A percentile compares a stretch with the other conserved stretches of the same genome.
Evolutionary conservation across 2,113 vertebrate species (phyloP).

Genomic region (Vidua macroura): DNA sequence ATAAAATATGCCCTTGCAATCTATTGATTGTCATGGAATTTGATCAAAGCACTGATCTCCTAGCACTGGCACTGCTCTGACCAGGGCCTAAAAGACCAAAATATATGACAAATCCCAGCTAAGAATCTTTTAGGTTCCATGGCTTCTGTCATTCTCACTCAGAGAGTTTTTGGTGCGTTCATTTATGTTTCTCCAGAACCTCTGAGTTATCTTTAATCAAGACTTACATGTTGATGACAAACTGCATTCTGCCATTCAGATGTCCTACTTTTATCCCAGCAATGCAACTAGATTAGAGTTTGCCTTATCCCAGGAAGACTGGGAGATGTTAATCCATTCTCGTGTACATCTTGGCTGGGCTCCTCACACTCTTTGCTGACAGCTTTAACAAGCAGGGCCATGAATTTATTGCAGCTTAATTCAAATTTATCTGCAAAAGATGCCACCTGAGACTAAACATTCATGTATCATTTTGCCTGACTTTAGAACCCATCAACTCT

Average conservation of each 20-base stretch:
- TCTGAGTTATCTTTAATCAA: not conserved
- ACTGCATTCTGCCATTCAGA: not conserved
- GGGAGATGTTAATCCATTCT: conserved; percentile 14
- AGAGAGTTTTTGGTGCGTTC: not conserved
- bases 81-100: not conserved
- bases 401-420: conserved; percentile 20
- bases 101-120: not conserved
- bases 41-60: not conserved
- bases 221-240: not conserved
- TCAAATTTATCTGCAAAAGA: conserved; percentile 13
- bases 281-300: conserved; percentile 21
- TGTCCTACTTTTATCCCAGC: not conserved
- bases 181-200: not conserved
- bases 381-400: conserved; percentile 15
- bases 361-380: not conserved
- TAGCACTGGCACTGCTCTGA: not conserved
- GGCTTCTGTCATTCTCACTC: not conserved
- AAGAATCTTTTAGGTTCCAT: not conserved
- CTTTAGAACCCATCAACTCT: not conserved
- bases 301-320: not conserved
- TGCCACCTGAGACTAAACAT: conserved; percentile 35
- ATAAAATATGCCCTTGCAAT: not conserved
- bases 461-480: not conserved
- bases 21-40: not conserved
- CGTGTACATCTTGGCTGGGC: not conserved